phyloP scores from a whole-genome alignment of 2,797 vertebrate genomes.

The Geotrypetes seraphini region DNA sequence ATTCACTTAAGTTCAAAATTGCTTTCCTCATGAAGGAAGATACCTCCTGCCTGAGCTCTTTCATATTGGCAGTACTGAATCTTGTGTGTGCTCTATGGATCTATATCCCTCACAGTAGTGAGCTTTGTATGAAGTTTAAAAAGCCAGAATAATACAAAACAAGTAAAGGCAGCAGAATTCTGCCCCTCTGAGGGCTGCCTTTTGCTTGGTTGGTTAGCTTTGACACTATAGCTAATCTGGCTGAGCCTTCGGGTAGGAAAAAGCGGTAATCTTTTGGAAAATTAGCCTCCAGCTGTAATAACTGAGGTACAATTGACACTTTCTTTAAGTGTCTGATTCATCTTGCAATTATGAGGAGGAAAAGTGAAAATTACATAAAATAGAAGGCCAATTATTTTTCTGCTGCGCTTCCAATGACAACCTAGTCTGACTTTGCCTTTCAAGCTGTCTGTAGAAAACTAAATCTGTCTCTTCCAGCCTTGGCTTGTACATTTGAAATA shows the following conservation, averaged over 20 bases:
- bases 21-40: not conserved
- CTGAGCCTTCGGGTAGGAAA: not conserved
- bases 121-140: not conserved
- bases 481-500: too few species aligned
- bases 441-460: too few species aligned
- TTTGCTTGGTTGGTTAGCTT: constrained; percentile 15
- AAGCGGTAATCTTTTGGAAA: not conserved
- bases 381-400: too few species aligned
- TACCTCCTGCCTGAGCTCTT: not conserved
- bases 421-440: too few species aligned
- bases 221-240: not conserved
- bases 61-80: not conserved
- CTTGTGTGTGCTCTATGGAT: not conserved
- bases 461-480: too few species aligned
- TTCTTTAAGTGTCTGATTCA: too few species aligned
- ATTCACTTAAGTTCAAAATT: not conserved
- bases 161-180: not conserved
- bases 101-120: not conserved
- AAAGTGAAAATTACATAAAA: too few species aligned
- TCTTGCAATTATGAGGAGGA: too few species aligned
- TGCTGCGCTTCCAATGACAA: too few species aligned
- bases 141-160: constrained; percentile 4
- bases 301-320: too few species aligned
- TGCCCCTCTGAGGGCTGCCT: constrained; percentile 12
- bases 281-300: accelerated